These are phyloP conservation scores for Xestia ashworthii DNA, from an alignment of 2,888 invertebrate genomes.

Conservation along the genomic window DNA sequence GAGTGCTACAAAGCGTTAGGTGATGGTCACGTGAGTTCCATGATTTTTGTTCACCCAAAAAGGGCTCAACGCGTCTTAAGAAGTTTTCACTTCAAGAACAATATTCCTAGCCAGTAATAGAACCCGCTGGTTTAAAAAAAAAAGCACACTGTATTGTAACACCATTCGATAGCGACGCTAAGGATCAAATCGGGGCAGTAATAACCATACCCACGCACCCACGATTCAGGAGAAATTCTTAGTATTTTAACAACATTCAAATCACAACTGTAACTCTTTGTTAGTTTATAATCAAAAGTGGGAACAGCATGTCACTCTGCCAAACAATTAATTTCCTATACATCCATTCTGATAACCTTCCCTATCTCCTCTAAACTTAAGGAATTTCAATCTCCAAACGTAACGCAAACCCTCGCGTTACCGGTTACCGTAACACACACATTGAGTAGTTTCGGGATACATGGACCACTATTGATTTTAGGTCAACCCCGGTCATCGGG, in stretches of 20 bases:
- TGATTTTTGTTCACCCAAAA: too few species aligned
- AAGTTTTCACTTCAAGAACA: too few species aligned
- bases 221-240: too few species aligned
- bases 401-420: constrained; percentile 19
- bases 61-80: too few species aligned
- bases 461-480: constrained; percentile 23
- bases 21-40: too few species aligned
- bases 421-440: constrained; percentile 10
- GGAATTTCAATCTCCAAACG: constrained; percentile 25
- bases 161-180: not conserved
- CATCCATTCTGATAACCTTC: not conserved
- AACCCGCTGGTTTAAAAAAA: not conserved
- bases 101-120: not conserved
- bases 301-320: not conserved
- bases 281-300: not conserved
- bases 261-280: not conserved
- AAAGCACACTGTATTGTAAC: not conserved
- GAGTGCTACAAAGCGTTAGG: too few species aligned
- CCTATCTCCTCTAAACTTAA: not conserved
- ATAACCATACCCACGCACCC: not conserved
- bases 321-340: not conserved
- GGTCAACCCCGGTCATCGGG: constrained; percentile 36
- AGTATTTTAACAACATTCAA: too few species aligned
- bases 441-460: not conserved
- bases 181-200: not conserved